These are phyloP conservation scores for Leptodactylus fuscus DNA, from an alignment of 2,113 vertebrate genomes.

Conservation along the genomic window DNA sequence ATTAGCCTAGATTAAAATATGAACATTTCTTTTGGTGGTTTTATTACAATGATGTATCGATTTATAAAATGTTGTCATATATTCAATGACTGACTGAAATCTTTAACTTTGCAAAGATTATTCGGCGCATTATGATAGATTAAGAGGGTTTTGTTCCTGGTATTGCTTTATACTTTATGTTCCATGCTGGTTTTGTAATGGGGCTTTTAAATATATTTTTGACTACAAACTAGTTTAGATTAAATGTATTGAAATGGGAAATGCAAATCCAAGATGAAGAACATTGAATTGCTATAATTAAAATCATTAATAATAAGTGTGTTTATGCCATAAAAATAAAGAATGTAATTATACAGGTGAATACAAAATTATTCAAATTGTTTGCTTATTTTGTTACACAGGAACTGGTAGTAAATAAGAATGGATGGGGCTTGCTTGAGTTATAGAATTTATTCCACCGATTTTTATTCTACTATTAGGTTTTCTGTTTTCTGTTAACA, in stretches of 20 bases:
- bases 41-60: slow-evolving; percentile 38
- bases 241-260: slow-evolving; percentile 60
- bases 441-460: slow-evolving; percentile 31
- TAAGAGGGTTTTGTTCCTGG: slow-evolving; percentile 21
- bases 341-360: slow-evolving; percentile 59
- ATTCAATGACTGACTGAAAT: slow-evolving; percentile 43
- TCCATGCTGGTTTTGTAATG: slow-evolving; percentile 60
- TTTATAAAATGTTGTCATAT: slow-evolving; percentile 44
- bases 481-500: background rate
- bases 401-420: slow-evolving; percentile 34
- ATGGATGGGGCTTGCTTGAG: background rate
- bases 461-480: slow-evolving; percentile 17
- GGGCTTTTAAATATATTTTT: slow-evolving; percentile 60
- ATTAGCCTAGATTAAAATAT: slow-evolving; percentile 48
- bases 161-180: slow-evolving; percentile 58
- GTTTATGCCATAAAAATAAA: slow-evolving; percentile 58
- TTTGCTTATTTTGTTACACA: slow-evolving; percentile 40
- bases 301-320: slow-evolving; percentile 61
- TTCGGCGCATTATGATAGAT: slow-evolving; percentile 48
- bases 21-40: slow-evolving; percentile 16
- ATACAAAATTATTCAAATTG: slow-evolving; percentile 54
- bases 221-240: slow-evolving; percentile 52
- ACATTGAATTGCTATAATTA: slow-evolving; percentile 57
- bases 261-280: slow-evolving; percentile 58
- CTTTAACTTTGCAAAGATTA: slow-evolving; percentile 49